These are phyloP conservation scores for Pteropus rufus DNA, from an alignment of 2,797 vertebrate species.

Conservation along the genomic window DNA sequence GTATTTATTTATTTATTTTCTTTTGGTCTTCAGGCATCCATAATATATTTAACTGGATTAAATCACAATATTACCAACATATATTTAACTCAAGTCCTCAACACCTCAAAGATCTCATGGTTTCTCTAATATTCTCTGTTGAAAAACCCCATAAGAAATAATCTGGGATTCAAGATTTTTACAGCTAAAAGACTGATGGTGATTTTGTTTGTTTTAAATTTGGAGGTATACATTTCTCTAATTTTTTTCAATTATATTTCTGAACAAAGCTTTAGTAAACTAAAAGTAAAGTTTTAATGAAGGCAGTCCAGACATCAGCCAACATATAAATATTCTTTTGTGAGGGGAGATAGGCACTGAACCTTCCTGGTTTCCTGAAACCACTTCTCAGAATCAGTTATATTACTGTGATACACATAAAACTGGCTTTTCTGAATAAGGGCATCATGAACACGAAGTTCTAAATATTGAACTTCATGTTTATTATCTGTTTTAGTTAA, in stretches of 20 bases:
- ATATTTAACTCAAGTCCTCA: neutral
- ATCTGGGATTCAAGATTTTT: neutral
- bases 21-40: neutral
- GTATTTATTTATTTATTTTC: neutral
- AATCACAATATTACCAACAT: neutral
- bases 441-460: neutral
- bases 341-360: neutral
- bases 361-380: neutral
- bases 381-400: neutral
- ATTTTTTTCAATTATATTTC: neutral
- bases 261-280: neutral
- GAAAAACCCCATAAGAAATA: neutral
- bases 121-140: neutral
- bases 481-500: slow-evolving; percentile 35
- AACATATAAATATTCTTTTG: neutral
- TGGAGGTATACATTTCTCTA: neutral
- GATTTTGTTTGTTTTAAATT: neutral
- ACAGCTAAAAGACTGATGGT: neutral
- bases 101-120: neutral
- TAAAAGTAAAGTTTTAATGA: neutral
- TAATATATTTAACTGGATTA: neutral
- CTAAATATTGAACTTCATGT: slow-evolving; percentile 3
- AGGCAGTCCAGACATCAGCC: neutral
- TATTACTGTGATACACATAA: neutral
- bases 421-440: neutral